These are phyloP conservation scores for Neolamprologus modestus DNA, from an alignment of 2,113 vertebrate species.

Conservation along the genomic window DNA sequence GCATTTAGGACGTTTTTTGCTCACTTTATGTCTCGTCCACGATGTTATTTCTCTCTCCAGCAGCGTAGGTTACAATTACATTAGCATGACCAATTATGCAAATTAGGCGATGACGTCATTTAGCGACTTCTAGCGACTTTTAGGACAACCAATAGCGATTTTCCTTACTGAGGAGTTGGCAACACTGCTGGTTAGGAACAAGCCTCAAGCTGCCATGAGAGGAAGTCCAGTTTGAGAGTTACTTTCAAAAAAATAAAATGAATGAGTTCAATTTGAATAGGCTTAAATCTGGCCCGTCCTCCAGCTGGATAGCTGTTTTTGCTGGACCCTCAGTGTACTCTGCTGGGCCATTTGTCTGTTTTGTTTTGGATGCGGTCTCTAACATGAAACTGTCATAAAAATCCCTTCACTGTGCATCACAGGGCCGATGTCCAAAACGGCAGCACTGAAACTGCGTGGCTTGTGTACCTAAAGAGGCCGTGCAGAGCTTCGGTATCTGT, in stretches of 20 bases:
- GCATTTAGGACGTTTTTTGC: too few species aligned
- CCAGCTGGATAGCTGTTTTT: neutral
- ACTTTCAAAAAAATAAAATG: neutral
- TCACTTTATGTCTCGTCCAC: too few species aligned
- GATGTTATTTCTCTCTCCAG: too few species aligned
- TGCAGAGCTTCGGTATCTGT: neutral
- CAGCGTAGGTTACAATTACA: too few species aligned
- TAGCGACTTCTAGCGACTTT: too few species aligned
- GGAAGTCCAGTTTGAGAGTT: neutral
- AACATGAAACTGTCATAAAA: neutral
- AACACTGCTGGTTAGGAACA: neutral
- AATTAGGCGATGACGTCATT: too few species aligned
- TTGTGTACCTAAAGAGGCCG: neutral
- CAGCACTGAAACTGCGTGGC: neutral
- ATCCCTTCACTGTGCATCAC: neutral
- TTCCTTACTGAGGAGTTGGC: too few species aligned
- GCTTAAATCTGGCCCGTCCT: neutral
- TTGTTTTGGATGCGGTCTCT: neutral
- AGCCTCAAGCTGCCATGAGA: neutral
- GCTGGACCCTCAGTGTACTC: rapidly evolving
- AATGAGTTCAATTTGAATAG: neutral
- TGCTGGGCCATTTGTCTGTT: neutral
- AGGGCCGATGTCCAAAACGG: neutral
- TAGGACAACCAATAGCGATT: too few species aligned
- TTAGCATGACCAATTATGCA: too few species aligned